phyloP scores from a whole-genome alignment of 2,113 vertebrate species.

The Hemibates koningsi region DNA sequence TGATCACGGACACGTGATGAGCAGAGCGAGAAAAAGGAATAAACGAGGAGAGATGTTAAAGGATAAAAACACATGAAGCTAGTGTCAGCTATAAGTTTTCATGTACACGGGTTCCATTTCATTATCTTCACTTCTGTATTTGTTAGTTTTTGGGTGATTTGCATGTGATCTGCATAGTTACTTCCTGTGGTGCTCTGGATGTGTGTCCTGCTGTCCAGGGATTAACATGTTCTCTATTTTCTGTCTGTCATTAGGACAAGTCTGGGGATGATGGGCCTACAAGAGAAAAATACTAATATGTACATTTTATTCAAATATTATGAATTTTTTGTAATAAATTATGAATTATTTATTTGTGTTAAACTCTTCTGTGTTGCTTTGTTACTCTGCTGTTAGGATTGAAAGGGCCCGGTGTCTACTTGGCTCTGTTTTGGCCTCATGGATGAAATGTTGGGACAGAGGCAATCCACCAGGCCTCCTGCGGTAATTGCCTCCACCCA shows the following conservation, averaged over 20 bases:
- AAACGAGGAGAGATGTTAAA: background rate
- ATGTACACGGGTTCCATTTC: background rate
- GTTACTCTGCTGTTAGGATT: background rate
- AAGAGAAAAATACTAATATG: background rate
- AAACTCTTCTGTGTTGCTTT: background rate
- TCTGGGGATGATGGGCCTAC: background rate
- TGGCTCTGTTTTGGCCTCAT: background rate
- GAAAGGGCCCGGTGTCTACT: background rate
- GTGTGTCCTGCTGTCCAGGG: background rate
- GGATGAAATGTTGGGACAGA: background rate
- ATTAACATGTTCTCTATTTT: background rate
- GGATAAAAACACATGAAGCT: background rate
- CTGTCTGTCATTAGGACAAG: background rate
- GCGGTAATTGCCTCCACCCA: background rate
- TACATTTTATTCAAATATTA: background rate
- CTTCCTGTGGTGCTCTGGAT: background rate
- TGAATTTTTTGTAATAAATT: background rate
- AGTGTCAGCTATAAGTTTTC: background rate
- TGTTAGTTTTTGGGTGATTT: background rate
- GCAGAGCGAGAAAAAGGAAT: background rate
- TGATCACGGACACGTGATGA: background rate
- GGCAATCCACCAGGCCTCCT: background rate
- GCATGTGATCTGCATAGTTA: background rate
- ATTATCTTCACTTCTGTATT: background rate
- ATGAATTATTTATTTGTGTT: background rate